Conservation (phyloP, 2,113 vertebrate species). For the Candoia aspera region DNA sequence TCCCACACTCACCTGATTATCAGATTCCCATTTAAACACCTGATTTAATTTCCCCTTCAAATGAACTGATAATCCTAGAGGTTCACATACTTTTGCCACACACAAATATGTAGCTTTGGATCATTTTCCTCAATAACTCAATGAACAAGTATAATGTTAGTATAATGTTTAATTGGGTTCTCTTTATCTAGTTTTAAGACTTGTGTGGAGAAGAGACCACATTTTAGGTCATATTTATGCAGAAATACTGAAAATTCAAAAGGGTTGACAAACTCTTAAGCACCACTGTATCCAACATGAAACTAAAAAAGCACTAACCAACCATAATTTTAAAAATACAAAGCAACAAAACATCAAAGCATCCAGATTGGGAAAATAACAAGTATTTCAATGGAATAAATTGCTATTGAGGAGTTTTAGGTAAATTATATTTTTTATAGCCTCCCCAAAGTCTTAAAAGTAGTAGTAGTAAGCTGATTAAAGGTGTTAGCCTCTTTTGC, state of each 20-base stretch:
- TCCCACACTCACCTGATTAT: neutral
- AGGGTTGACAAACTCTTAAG: neutral
- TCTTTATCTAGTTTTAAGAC: neutral
- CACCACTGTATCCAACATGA: neutral
- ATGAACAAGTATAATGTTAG: neutral
- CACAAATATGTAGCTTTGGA: neutral
- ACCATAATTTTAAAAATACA: neutral
- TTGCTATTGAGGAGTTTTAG: neutral
- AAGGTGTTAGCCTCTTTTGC: neutral
- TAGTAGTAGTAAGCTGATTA: neutral
- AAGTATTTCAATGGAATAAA: neutral
- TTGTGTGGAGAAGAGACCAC: neutral
- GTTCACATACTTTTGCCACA: neutral
- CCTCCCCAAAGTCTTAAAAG: neutral
- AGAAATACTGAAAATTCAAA: neutral
- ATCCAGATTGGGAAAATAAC: neutral
- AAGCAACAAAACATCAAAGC: neutral
- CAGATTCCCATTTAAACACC: neutral
- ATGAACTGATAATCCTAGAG: neutral
- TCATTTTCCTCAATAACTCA: neutral
- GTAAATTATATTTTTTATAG: neutral
- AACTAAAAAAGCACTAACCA: neutral
- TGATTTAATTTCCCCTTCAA: neutral
- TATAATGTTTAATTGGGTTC: neutral
- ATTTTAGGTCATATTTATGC: neutral